phyloP scores from a whole-genome alignment of 2,888 invertebrate genomes.

The Orgyia antiqua region DNA sequence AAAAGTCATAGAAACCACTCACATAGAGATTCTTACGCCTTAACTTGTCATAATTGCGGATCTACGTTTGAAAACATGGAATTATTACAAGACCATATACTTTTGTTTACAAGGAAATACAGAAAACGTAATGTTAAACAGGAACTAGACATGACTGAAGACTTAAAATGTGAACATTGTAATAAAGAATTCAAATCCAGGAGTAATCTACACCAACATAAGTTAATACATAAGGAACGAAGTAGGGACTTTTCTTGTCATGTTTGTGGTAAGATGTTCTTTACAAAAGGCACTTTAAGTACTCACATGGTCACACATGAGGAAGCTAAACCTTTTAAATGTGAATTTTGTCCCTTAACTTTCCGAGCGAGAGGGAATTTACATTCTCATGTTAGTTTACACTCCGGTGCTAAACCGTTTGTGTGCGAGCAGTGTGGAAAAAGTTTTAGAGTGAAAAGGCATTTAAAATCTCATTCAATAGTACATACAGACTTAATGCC shows the following conservation, averaged over 20 bases:
- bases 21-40: conserved; percentile 33
- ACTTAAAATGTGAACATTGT: conserved; percentile 58
- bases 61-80: conserved; percentile 45
- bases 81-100: conserved; percentile 50
- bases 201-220: conserved; percentile 59
- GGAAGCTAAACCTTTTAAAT: conserved; percentile 59
- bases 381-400: conserved; percentile 58
- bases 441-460: conserved; percentile 62
- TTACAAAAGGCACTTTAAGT: conserved; percentile 61
- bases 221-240: conserved; percentile 62
- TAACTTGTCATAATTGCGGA: conserved; percentile 54
- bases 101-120: conserved; percentile 41
- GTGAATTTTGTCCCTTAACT: conserved; percentile 60
- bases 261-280: conserved; percentile 70
- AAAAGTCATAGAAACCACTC: conserved; percentile 44
- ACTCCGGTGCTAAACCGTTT: conserved; percentile 62
- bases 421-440: conserved; percentile 70
- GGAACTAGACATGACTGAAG: conserved; percentile 18
- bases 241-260: conserved; percentile 64
- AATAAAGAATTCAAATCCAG: conserved; percentile 59
- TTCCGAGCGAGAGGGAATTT: conserved; percentile 65
- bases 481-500: conserved; percentile 69
- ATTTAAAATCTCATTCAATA: conserved; percentile 69
- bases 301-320: conserved; percentile 65
- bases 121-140: conserved; percentile 34